Base-by-base conservation (phyloP, 92 coral and sea anemone genomes). In the Heliopora coerulea region DNA sequence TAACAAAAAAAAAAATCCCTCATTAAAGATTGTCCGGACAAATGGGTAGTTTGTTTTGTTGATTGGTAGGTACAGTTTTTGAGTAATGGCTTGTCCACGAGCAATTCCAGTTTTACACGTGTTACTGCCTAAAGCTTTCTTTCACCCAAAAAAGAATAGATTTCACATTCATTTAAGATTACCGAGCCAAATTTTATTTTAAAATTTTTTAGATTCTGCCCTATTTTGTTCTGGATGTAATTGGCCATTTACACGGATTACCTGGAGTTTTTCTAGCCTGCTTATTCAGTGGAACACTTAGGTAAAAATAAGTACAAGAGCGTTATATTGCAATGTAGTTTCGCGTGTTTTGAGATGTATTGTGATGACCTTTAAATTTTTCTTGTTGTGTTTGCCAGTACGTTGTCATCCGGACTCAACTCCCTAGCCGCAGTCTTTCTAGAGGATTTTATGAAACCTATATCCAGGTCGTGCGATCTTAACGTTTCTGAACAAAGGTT, bases 191-290 rank as follows among this genome's bases (percentile, higher is more conserved):
- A n/a, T n/a, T n/a, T n/a, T n/a, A n/a, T n/a, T n/a, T n/a, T n/a
- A n/a, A n/a, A n/a, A n/a, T 68, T 60, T 29, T 33, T 21, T 59
- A 95, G 99, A 86, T 95, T 59, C 84, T 95, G 65, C 99, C 99
- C 1, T 95, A 87, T 77, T 95, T 95, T 88, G 99, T 95, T 59
- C 80, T 95, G 96, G 95, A 90, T 66, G 96, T 95, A 1, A 68
- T 95, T 58, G 99, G 96, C 27, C 78, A 82, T 35, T 52, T 88
- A 17, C 87, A 86, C 59, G 99, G 96, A 13, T 80, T 95, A 14
- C 91, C 99, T 33, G 99, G 99, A 35, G 85, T 95, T 48, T 95
- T 95, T 62, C 73, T 95, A 89, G 99, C 99, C 0, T 95, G 99
- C 64, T 75, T 95, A 56, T 95, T 95, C 78, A 95, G 99, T 86